Base-by-base conservation (phyloP, 2,113 vertebrate genomes). In the Hyperoodon ampullatus region DNA sequence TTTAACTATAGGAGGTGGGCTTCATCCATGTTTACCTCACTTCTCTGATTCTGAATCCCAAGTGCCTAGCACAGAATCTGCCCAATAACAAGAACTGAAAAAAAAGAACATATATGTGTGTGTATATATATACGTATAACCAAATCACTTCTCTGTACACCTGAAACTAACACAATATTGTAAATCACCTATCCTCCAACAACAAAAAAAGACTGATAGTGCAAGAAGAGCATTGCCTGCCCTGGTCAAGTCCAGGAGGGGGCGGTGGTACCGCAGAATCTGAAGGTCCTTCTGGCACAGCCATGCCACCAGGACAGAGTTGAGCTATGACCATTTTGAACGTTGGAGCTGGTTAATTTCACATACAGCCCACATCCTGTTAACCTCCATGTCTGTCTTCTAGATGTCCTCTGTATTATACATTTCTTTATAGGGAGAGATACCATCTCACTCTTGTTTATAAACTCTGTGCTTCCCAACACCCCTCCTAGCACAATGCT, bases 151-250 rank as follows among this genome's bases (percentile, higher is more conserved):
- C 35, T 33, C 50, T 78, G 75, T 78, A 78, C 33, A n/a, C 33
- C 50, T 55, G 33, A 78, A 78, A 78, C 47, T n/a, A 14, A 78
- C 75, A 78, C 75, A 78, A 78, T 55, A 78, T 55, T 78, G 33
- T 55, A 78, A 8, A 35, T 78, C 75, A 77, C 30, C 50, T n/a
- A 24, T n/a, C 47, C 50, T 78, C n/a, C 11, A 33, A 78, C 23
- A 11, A 55, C 33, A 33, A 12, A 13, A 78, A 3, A 44, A 87
- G 66, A 68, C 1, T 3, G n/a, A 44, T 19, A 14, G 33, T 1
- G 0, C 11, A 15, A 65, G 42, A 88, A 11, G 11, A 30, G 4
- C 1, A 24, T 6, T 5, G 9, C 50, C 42, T 0, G 3, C 7
- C 28, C 55, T n/a, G 26, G 7, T 80, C 50, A 70, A 58, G 24